phyloP scores from a whole-genome alignment of 2,888 invertebrate genomes.

The Drosophila kambysellisi region DNA sequence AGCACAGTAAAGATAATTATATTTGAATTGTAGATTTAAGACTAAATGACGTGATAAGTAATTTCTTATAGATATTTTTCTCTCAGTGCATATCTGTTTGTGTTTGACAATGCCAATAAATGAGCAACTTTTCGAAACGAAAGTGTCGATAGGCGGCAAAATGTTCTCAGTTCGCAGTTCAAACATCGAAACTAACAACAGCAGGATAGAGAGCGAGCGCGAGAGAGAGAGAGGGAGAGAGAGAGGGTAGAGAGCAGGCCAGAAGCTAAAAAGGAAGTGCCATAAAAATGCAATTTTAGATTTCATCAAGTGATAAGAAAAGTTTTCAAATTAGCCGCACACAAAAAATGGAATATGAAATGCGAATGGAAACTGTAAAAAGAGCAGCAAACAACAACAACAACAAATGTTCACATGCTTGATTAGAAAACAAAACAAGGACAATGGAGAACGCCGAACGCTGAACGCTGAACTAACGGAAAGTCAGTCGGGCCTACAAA shows the following conservation, averaged over 20 bases:
- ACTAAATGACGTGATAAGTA: not conserved
- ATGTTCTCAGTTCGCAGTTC: conserved; percentile 37
- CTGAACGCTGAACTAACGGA: conserved; percentile 35
- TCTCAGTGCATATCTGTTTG: conserved; percentile 3
- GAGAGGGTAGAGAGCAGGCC: conserved; percentile 5
- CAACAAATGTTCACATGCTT: conserved; percentile 55
- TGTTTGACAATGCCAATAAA: conserved; percentile 57
- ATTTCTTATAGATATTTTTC: not conserved
- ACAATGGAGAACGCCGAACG: conserved; percentile 16
- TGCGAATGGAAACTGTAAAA: conserved; percentile 77
- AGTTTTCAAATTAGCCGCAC: conserved; percentile 77
- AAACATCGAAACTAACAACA: conserved; percentile 17
- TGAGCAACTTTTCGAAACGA: conserved; percentile 66
- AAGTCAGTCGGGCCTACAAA: conserved; percentile 69
- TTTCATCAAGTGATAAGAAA: conserved; percentile 82
- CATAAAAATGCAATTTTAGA: conserved; percentile 82
- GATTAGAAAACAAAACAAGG: conserved; percentile 69
- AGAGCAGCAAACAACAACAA: conserved; percentile 61
- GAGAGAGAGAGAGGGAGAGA: conserved; percentile 1
- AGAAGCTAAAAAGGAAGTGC: conserved; percentile 71
- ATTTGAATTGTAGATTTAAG: not conserved
- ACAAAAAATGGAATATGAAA: conserved; percentile 70
- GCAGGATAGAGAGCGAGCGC: conserved; percentile 1
- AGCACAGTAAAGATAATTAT: not conserved
- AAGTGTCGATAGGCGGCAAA: conserved; percentile 72